Conservation (phyloP, 2,888 invertebrate genomes). For the Sepiola atlantica region DNA sequence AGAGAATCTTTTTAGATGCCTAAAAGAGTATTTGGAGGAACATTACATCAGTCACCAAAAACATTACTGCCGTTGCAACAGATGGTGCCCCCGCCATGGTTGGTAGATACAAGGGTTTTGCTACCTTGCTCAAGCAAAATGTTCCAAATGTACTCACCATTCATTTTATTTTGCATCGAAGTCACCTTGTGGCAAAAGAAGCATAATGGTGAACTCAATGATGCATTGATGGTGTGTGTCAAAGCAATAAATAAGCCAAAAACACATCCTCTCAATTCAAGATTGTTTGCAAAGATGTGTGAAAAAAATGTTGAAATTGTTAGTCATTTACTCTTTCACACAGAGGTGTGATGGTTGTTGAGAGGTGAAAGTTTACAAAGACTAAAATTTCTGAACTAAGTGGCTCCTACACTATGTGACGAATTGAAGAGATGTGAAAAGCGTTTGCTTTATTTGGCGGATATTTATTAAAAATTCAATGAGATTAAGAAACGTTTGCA, state of each 20-base stretch:
- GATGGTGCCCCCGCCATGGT: slow-evolving; percentile 21
- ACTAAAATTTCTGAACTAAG: no score
- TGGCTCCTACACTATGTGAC: no score
- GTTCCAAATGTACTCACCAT: not conserved
- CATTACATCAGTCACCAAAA: not conserved
- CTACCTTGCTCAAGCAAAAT: not conserved
- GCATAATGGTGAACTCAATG: not conserved
- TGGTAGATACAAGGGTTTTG: slow-evolving; percentile 33
- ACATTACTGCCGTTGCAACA: not conserved
- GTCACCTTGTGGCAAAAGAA: not conserved
- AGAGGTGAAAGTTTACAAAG: no score
- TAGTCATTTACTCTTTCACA: no score
- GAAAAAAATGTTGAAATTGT: no score
- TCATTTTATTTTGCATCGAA: slow-evolving; percentile 37
- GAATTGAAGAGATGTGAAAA: no score
- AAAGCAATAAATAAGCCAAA: slow-evolving; percentile 15
- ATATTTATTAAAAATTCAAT: no score
- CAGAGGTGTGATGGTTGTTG: no score
- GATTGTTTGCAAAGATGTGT: no score
- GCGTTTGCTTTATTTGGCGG: no score
- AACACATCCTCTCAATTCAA: not conserved
- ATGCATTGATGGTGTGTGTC: slow-evolving; percentile 37
- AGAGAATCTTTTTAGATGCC: not conserved
- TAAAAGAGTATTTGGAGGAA: not conserved
- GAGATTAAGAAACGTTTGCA: no score